A percentile compares a stretch with the other conserved stretches of the same genome.
phyloP scores from a whole-genome alignment of 2,113 vertebrate species.

The Sinocyclocheilus rhinocerous region DNA sequence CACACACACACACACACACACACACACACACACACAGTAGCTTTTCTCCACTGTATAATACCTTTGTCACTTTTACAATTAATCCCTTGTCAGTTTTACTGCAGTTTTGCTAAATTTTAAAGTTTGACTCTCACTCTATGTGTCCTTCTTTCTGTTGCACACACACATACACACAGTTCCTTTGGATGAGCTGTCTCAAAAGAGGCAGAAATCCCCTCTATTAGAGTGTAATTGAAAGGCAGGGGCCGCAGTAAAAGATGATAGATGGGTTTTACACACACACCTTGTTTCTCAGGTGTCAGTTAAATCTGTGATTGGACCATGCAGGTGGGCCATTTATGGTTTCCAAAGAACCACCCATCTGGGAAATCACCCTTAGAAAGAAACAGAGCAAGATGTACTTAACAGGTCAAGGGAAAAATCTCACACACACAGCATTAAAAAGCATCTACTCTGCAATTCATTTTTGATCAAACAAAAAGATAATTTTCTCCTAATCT shows the following conservation, averaged over 20 bases:
- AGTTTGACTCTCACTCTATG: neutral
- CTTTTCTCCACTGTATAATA: constrained; percentile 5
- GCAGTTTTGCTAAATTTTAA: constrained; percentile 10
- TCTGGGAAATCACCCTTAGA: constrained; percentile 55
- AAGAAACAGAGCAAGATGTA: constrained; percentile 27
- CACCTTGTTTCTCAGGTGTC: constrained; percentile 31
- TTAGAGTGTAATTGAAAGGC: constrained; percentile 65
- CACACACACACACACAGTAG: constrained; percentile 10
- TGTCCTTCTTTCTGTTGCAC: neutral
- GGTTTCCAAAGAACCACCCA: constrained; percentile 54
- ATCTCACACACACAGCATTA: neutral
- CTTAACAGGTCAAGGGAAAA: constrained; percentile 39
- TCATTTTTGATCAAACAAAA: neutral
- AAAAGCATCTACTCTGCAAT: constrained; percentile 19
- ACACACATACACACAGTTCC: constrained; percentile 13
- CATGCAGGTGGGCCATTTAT: constrained; percentile 58
- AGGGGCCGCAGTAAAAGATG: constrained; percentile 49
- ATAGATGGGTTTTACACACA: constrained; percentile 52
- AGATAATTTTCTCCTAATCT: constrained; percentile 26
- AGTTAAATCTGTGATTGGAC: constrained; percentile 49
- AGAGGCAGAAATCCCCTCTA: constrained; percentile 67
- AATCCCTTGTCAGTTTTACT: constrained; percentile 29
- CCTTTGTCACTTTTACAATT: neutral
- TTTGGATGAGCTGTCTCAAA: constrained; percentile 52
- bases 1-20: constrained; percentile 50